These are phyloP conservation scores for Glossophaga mutica DNA, from an alignment of 2,797 vertebrate genomes.

Conservation along the genomic window DNA sequence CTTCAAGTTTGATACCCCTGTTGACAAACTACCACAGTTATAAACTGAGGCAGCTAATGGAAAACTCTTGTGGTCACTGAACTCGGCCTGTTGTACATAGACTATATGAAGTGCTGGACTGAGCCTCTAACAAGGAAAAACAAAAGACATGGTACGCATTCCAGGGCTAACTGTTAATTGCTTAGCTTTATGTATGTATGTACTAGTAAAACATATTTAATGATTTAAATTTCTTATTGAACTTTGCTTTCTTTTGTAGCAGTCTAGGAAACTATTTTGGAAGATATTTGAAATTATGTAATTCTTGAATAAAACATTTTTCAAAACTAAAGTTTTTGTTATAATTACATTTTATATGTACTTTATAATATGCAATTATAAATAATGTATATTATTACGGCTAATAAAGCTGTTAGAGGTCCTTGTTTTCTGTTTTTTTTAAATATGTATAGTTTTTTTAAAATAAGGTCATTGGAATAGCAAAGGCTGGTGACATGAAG, in stretches of 20 bases:
- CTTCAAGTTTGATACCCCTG: slow-evolving; percentile 99
- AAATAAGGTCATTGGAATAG: slow-evolving; percentile 34
- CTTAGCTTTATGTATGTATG: slow-evolving; percentile 91
- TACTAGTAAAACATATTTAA: slow-evolving; percentile 88
- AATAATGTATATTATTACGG: slow-evolving; percentile 38
- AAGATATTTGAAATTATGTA: slow-evolving; percentile 86
- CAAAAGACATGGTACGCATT: slow-evolving; percentile 88
- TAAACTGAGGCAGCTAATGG: slow-evolving; percentile 79
- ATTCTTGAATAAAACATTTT: slow-evolving; percentile 85
- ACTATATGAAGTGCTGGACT: slow-evolving; percentile 77
- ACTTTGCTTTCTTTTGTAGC: slow-evolving; percentile 92
- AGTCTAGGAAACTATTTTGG: slow-evolving; percentile 91
- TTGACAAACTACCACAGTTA: slow-evolving; percentile 97
- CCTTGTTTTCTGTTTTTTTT: slow-evolving; percentile 32
- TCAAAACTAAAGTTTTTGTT: slow-evolving; percentile 78
- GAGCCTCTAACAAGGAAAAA: slow-evolving; percentile 81
- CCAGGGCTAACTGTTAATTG: slow-evolving; percentile 87
- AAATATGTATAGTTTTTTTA: background rate
- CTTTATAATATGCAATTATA: slow-evolving; percentile 55
- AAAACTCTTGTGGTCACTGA: slow-evolving; percentile 69
- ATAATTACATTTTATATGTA: slow-evolving; percentile 37
- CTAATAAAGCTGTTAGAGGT: slow-evolving; percentile 48
- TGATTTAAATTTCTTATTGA: slow-evolving; percentile 92
- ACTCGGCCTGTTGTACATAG: slow-evolving; percentile 80
- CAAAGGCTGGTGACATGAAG: background rate